Evolutionary conservation across 2,888 invertebrate genomes (phyloP), one percentile per base, ranked within the genome.

Genomic region (Entomobrya proxima): DNA sequence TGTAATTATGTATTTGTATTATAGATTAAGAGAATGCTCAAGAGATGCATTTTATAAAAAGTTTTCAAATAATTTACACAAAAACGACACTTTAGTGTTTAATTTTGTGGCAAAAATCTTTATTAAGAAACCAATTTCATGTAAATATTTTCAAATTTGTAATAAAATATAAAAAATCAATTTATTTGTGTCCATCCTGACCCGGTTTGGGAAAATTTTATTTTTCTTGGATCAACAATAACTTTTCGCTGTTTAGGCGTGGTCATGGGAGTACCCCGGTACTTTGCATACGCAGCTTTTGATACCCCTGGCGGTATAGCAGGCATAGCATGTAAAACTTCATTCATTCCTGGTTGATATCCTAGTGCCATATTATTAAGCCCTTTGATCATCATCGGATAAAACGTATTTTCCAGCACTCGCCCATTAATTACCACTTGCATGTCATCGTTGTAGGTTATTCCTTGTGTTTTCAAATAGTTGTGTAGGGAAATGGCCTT

Each of bases 1-100:
- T 75, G 75, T 82, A 40, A 32, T 82, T n/a, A n/a, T 27, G 18
- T 82, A 74, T 27, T 27, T 82, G 50, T 27, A 27, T 50, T 27
- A 82, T 11, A 74, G 82, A 24, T 35, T 82, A 27, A 24, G n/a
- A 24, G 50, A 50, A 1, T 74, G 75, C 35, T 75, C 75, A 6
- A 18, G 44, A 15, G 0, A 30, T 1, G 15, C 37, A 0, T 75
- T 75, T 35, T 82, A 82, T 50, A 47, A 13, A 15, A 47, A 35
- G 9, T 74, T 58, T 75, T 72, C 40, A 55, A 75, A 61, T 75
- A 47, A 82, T 40, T 64, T 64, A 5, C n/a, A 50, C 0, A 47
- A 47, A 18, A 82, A 82, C 27, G 82, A 82, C 21, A 50, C 24
- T n/a, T 37, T 24, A 47, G 75, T 82, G 5, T 50, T 30, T 27